These are phyloP conservation scores for Ferrisia virgata DNA, from an alignment of 2,888 invertebrate genomes.

Conservation along the genomic window DNA sequence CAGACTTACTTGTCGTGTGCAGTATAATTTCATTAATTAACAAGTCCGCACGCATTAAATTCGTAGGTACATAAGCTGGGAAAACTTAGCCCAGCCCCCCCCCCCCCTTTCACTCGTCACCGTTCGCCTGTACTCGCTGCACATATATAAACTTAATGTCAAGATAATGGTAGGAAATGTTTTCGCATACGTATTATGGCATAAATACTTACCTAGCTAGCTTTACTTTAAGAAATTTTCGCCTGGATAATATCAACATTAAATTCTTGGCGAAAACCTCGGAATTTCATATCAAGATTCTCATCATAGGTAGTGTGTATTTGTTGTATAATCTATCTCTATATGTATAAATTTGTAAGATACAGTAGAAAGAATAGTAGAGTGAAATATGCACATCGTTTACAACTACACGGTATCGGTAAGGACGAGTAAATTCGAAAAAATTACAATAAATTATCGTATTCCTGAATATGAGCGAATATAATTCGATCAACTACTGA, in stretches of 20 bases:
- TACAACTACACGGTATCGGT: no score
- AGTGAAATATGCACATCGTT: no score
- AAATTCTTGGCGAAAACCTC: neutral
- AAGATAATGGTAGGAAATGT: neutral
- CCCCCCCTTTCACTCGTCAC: neutral
- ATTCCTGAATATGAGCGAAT: no score
- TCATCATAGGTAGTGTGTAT: no score
- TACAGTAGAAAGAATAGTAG: no score
- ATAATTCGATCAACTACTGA: no score
- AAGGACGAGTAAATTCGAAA: no score
- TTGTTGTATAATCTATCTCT: no score
- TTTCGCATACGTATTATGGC: neutral
- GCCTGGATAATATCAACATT: neutral
- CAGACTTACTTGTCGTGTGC: neutral
- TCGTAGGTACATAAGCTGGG: neutral
- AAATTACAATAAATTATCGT: no score
- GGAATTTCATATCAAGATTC: neutral
- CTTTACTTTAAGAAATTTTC: neutral
- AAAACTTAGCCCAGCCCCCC: neutral
- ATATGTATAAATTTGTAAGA: no score
- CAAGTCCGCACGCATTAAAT: neutral
- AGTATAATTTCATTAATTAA: constrained; percentile 6
- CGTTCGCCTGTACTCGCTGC: neutral
- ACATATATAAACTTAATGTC: neutral
- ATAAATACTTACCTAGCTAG: neutral